phyloP scores from a whole-genome alignment of 2,113 vertebrate species.

The Sphyrna mokarran region DNA sequence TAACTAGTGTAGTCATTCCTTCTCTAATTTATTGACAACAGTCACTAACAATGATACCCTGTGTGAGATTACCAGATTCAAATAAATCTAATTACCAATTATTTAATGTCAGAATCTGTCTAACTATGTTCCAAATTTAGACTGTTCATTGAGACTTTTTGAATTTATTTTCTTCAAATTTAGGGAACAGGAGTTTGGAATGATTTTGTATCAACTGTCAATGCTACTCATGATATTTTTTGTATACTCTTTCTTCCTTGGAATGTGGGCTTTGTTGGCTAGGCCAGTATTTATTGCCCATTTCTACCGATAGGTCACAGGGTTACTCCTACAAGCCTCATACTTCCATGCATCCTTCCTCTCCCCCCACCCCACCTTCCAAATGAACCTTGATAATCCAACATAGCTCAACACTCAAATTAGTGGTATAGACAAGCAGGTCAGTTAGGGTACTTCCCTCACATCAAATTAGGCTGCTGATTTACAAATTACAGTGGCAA shows the following conservation, averaged over 20 bases:
- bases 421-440: slow-evolving; percentile 6
- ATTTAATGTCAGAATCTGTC: neutral
- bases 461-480: neutral
- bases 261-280: too few relatives aligned
- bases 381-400: neutral
- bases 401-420: neutral
- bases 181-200: neutral
- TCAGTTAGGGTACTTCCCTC: neutral
- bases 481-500: neutral
- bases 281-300: too few relatives aligned
- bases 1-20: neutral
- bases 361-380: neutral
- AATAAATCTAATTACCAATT: neutral
- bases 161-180: neutral
- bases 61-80: neutral
- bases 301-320: neutral
- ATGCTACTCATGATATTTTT: neutral
- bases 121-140: neutral
- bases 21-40: neutral
- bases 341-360: neutral
- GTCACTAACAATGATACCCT: neutral
- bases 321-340: neutral
- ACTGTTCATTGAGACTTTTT: neutral
- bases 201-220: neutral
- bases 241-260: too few relatives aligned